Base-by-base conservation (phyloP, 2,888 invertebrate genomes). In the Acronicta leporina region DNA sequence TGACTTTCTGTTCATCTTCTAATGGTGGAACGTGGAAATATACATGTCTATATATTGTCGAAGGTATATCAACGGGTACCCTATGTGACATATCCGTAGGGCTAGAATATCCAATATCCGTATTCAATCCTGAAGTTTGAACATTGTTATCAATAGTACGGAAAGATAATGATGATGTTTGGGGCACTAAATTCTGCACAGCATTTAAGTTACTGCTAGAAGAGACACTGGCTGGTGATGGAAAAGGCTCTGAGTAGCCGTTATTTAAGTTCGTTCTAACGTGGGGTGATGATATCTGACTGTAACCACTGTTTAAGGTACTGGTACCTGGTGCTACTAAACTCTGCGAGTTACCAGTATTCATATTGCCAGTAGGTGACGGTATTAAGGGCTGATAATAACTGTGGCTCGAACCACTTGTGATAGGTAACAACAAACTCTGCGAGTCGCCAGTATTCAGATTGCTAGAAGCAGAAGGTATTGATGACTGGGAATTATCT, bases 21-120 rank as follows among this genome's bases (percentile, higher is more conserved):
- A 96, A 96, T 63, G 97, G 97, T 25, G 97, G 96, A 0, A 96
- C 96, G 80, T 97, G 97, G 13, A 97, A 96, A 94, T 96, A 97
- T 83, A 96, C 96, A 91, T 96, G 96, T 80, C 96, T 97, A 79
- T 95, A 96, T 64, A 97, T 94, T 25, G 95, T 91, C 33, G 86
- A 84, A 35, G 95, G 51, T 33, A 33, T 2, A 33, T 33, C 5
- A 2, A 63, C 61, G 16, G 68, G 57, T 40, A 47, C 55, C 11
- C 15, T 65, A 20, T 14, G 30, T 15, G 54, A 14, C 7, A 11
- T 14, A 40, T 16, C 45, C 15, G 6, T 13, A 10, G 33, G 20
- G 1, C 38, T 51, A 4, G 30, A 13, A 56, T 41, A 61, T 20
- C 20, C 50, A 63, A 42, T 53, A 4, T 41, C 38, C 44, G 33